Percentiles rank a stretch among this genome's conserved stretches.
These are phyloP conservation scores for Bombyx mori DNA, from an alignment of 1,140 invertebrate species.

Conservation along the genomic window DNA sequence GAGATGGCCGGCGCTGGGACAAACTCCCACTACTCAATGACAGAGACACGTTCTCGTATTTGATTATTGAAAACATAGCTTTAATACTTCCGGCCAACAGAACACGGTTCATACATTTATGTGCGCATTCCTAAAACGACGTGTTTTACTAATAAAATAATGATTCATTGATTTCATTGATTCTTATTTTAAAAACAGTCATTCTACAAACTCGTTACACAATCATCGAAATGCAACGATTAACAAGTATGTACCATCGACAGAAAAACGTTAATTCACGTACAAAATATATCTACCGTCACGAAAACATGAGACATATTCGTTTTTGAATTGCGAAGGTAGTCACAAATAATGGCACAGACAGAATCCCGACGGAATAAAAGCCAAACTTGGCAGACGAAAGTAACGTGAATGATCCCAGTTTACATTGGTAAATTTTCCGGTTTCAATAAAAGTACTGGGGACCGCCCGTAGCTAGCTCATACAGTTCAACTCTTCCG, in stretches of 20 bases:
- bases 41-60: neutral
- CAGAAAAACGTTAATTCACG: no score
- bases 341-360: constrained; percentile 1
- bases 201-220: no score
- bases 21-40: neutral
- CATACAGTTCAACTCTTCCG: constrained; percentile 13
- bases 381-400: constrained; percentile 11
- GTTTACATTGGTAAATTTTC: constrained; percentile 37
- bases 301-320: no score
- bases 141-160: no score
- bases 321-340: no score
- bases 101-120: no score
- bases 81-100: no score
- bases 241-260: no score
- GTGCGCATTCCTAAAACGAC: no score
- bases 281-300: neutral
- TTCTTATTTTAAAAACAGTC: no score
- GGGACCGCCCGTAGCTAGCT: constrained; percentile 14
- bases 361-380: constrained; percentile 4
- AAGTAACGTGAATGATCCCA: constrained; percentile 37
- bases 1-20: constrained; percentile 5
- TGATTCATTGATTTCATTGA: no score
- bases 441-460: constrained; percentile 36
- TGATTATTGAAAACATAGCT: neutral
- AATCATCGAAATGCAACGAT: no score